A percentile compares a stretch with the other conserved stretches of the same genome.
Conservation (phyloP, 1,140 invertebrate genomes). For the Drosophila nigrodunni region DNA sequence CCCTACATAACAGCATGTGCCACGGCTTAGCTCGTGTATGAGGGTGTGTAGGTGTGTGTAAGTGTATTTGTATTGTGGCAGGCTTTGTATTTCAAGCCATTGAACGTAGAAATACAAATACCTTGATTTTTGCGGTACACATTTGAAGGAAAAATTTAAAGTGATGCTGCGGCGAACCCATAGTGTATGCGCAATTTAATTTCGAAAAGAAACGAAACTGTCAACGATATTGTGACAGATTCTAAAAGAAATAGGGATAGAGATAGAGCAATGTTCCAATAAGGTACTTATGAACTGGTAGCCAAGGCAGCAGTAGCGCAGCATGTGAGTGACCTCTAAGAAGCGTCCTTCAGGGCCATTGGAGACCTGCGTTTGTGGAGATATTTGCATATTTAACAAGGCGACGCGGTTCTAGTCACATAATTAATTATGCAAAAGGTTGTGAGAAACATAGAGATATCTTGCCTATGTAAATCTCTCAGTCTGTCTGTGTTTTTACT, state of each 20-base stretch:
- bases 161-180: slow-evolving; percentile 14
- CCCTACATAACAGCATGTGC: slow-evolving; percentile 43
- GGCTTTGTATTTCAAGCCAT: slow-evolving; percentile 47
- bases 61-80: slow-evolving; percentile 1
- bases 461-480: slow-evolving; percentile 50
- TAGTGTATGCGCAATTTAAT: slow-evolving; percentile 51
- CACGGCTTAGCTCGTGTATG: slow-evolving; percentile 23
- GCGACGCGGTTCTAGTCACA: slow-evolving; percentile 68
- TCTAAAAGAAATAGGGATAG: background rate
- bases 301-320: slow-evolving; percentile 4
- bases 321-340: slow-evolving; percentile 50
- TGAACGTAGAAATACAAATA: slow-evolving; percentile 63
- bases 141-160: slow-evolving; percentile 43
- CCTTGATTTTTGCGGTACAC: slow-evolving; percentile 10
- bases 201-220: slow-evolving; percentile 34
- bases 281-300: slow-evolving; percentile 37
- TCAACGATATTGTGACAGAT: slow-evolving; percentile 12
- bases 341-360: slow-evolving; percentile 16
- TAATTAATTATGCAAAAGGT: slow-evolving; percentile 82
- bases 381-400: slow-evolving; percentile 82
- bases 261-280: background rate
- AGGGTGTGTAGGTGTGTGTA: slow-evolving; percentile 13
- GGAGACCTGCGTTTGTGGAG: slow-evolving; percentile 12
- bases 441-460: slow-evolving; percentile 40
- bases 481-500: slow-evolving; percentile 5